Evolutionary conservation across 2,113 vertebrate genomes (phyloP).

Genomic region (Osmerus mordax): DNA sequence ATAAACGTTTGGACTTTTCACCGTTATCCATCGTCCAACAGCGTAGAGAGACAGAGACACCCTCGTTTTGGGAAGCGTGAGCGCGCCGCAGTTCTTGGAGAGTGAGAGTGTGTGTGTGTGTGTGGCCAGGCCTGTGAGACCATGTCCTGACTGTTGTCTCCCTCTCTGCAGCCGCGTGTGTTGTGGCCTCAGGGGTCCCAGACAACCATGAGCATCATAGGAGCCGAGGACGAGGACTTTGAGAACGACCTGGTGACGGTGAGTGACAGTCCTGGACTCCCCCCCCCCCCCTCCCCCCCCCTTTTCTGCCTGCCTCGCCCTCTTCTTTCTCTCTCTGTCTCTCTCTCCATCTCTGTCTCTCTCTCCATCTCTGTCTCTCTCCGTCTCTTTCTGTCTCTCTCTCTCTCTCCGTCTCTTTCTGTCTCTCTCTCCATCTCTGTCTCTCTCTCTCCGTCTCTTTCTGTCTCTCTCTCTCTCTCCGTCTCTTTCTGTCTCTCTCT

Average conservation of each 20-base stretch:
- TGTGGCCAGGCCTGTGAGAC: conserved; percentile 5
- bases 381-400: too few relatives aligned
- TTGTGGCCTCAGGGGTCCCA: conserved; percentile 60
- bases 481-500: too few relatives aligned
- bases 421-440: too few relatives aligned
- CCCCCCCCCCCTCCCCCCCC: too few relatives aligned
- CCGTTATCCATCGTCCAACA: too few relatives aligned
- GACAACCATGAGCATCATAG: conserved; percentile 80
- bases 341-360: neutral
- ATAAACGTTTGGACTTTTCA: too few relatives aligned
- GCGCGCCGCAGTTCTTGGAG: neutral
- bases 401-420: too few relatives aligned
- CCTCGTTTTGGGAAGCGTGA: neutral
- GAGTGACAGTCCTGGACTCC: conserved; percentile 46
- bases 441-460: too few relatives aligned
- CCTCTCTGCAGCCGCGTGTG: conserved; percentile 42
- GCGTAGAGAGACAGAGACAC: too few relatives aligned
- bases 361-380: too few relatives aligned
- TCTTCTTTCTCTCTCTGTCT: neutral
- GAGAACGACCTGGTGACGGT: conserved; percentile 85
- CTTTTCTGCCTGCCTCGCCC: neutral
- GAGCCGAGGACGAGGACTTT: conserved; percentile 90
- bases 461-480: too few relatives aligned
- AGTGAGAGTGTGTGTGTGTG: neutral
- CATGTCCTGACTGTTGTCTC: conserved; percentile 27